Conservation (phyloP, 2,888 invertebrate genomes). For the Terebella lapidaria region DNA sequence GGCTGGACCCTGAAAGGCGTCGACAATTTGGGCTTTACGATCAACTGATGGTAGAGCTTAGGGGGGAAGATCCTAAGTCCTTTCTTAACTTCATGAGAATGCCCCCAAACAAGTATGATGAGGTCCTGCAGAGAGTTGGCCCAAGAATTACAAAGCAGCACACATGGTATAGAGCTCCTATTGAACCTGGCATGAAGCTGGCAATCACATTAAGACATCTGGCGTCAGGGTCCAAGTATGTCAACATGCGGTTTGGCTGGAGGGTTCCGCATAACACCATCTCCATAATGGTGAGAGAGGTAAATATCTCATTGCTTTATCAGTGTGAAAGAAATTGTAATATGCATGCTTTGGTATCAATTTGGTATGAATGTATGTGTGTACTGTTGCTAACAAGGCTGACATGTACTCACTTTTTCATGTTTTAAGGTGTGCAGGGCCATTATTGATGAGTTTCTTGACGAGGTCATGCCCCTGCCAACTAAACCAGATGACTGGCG, state of each 20-base stretch:
- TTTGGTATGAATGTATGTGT: too few species aligned
- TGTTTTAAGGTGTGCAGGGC: slow-evolving; percentile 25
- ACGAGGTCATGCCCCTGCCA: slow-evolving; percentile 13
- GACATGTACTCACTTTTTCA: too few species aligned
- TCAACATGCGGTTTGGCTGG: slow-evolving; percentile 20
- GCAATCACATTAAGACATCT: slow-evolving; percentile 7
- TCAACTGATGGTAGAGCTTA: not conserved
- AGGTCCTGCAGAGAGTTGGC: slow-evolving; percentile 18
- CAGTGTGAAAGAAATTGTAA: too few species aligned
- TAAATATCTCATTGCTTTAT: too few species aligned
- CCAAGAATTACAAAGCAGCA: slow-evolving; percentile 17
- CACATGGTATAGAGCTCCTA: slow-evolving; percentile 18
- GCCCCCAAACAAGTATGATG: slow-evolving; percentile 25
- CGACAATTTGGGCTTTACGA: not conserved
- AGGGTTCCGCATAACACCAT: slow-evolving; percentile 26
- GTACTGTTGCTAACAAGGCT: too few species aligned
- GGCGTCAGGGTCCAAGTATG: slow-evolving; percentile 15
- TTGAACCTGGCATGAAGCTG: slow-evolving; percentile 8
- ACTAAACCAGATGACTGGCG: slow-evolving; percentile 19
- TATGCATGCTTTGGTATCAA: too few species aligned
- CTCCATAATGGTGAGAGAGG: slow-evolving; percentile 20
- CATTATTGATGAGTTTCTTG: slow-evolving; percentile 20
- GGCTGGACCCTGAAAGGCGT: too few species aligned
- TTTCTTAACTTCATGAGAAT: slow-evolving; percentile 27
- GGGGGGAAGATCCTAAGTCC: slow-evolving; percentile 21